These are phyloP conservation scores for Petrocephalus zakoni DNA, from an alignment of 2,113 vertebrate species.

Conservation along the genomic window DNA sequence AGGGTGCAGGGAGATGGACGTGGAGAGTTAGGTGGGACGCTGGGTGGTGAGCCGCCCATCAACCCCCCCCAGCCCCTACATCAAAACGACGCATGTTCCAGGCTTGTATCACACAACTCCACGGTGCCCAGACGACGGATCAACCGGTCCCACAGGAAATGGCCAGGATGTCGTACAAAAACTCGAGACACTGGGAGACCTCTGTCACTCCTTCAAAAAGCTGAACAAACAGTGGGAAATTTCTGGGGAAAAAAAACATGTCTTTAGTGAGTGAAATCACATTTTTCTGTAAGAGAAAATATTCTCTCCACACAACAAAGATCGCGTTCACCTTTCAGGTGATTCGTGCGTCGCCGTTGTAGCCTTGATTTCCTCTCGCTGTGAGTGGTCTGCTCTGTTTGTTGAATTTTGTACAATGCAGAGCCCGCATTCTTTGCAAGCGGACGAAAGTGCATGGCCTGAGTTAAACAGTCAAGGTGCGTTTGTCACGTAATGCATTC, in stretches of 20 bases:
- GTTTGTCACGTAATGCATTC: not conserved
- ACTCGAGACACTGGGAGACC: not conserved
- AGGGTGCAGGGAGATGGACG: slow-evolving; percentile 4
- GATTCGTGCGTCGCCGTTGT: not conserved
- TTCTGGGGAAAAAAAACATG: not conserved
- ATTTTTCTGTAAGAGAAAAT: not conserved
- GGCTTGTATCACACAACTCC: not conserved
- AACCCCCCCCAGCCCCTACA: not conserved
- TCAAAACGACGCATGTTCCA: slow-evolving; percentile 1
- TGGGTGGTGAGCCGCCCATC: not conserved
- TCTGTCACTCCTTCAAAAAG: not conserved
- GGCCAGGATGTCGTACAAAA: not conserved
- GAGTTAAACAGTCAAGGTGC: not conserved
- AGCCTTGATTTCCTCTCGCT: not conserved
- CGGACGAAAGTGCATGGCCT: not conserved
- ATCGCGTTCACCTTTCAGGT: not conserved
- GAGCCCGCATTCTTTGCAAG: not conserved
- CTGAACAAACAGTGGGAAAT: not conserved
- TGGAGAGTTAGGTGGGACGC: not conserved
- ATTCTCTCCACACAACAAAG: not conserved
- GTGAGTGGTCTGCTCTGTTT: not conserved
- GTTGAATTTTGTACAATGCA: not conserved
- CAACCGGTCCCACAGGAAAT: not conserved
- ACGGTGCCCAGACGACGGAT: not conserved
- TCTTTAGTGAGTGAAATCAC: not conserved